Evolutionary conservation across 2,888 invertebrate species (phyloP).

Genomic region (Lasius fuliginosus): DNA sequence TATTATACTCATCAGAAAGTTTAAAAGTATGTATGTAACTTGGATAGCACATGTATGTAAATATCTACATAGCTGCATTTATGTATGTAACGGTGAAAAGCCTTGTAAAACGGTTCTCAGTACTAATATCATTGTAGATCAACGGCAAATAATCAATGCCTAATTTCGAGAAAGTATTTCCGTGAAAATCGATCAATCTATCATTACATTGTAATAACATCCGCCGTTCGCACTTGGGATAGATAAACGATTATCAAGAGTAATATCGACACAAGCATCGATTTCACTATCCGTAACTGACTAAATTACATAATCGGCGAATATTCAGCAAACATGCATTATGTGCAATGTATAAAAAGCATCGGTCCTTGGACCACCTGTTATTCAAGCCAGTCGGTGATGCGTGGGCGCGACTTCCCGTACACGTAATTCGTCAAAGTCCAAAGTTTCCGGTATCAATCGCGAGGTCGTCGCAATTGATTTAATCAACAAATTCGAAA

Average conservation of each 20-base stretch:
- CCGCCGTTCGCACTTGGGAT: neutral
- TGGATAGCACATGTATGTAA: neutral
- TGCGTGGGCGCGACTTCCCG: constrained; percentile 40
- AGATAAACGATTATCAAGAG: neutral
- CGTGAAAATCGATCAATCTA: neutral
- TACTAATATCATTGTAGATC: neutral
- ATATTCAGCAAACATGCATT: neutral
- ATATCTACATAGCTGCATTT: neutral
- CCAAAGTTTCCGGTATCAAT: constrained; percentile 30
- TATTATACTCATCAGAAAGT: neutral
- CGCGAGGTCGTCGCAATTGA: constrained; percentile 33
- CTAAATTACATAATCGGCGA: constrained; percentile 17
- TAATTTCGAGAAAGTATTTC: constrained; percentile 34
- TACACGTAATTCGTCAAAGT: constrained; percentile 24
- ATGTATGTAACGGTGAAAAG: neutral
- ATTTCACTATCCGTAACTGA: neutral
- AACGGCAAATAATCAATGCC: neutral
- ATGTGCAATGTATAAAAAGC: neutral
- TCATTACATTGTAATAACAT: constrained; percentile 24
- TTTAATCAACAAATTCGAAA: constrained; percentile 36
- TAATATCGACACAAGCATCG: neutral
- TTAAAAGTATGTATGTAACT: neutral
- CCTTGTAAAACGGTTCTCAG: neutral
- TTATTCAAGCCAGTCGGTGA: neutral
- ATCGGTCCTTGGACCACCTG: neutral